Evolutionary conservation across 2,797 vertebrate genomes (phyloP).

Genomic region (Phylloscopus collybita): DNA sequence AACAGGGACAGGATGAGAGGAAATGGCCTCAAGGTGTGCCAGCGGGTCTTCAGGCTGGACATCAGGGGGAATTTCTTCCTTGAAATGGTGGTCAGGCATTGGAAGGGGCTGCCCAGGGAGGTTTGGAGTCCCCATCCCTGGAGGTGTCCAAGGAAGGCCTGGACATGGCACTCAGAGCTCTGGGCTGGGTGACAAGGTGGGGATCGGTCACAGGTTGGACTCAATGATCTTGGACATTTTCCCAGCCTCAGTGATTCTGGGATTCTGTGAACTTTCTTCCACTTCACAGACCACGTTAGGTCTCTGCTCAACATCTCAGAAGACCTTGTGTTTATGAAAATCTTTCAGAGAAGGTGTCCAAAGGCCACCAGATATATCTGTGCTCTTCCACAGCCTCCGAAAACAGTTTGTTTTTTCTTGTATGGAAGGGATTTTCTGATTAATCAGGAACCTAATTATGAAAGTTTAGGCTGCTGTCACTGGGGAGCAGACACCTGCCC

Average conservation of each 20-base stretch:
- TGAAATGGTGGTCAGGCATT: not conserved
- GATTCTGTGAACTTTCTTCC: not conserved
- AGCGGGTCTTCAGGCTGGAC: rapidly evolving
- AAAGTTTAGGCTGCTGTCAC: not conserved
- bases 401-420: not conserved
- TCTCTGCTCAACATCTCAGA: not conserved
- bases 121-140: not conserved
- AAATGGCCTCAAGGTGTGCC: rapidly evolving
- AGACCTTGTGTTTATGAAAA: not conserved
- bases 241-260: not conserved
- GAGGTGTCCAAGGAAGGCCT: not conserved
- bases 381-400: rapidly evolving
- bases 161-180: rapidly evolving
- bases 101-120: rapidly evolving
- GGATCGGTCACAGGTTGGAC: rapidly evolving
- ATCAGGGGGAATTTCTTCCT: not conserved
- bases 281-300: rapidly evolving
- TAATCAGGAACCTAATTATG: constrained; percentile 24
- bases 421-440: constrained; percentile 26
- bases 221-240: rapidly evolving
- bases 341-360: not conserved
- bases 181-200: not conserved
- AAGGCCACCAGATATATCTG: not conserved
- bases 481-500: not conserved
- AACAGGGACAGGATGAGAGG: not conserved